Evolutionary conservation across 2,888 invertebrate genomes (phyloP).

Genomic region (Phytoseiulus persimilis): DNA sequence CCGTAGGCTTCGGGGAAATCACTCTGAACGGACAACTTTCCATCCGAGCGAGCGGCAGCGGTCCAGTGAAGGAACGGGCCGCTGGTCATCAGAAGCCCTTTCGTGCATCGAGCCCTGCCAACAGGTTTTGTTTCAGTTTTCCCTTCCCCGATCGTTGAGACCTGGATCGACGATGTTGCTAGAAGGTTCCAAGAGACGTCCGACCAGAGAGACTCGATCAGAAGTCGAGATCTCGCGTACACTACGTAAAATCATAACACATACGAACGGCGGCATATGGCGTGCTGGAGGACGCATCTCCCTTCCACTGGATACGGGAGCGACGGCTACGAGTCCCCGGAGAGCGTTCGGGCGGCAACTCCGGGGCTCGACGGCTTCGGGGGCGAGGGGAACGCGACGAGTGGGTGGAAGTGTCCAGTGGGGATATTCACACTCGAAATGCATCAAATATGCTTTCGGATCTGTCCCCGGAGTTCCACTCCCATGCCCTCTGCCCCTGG

Average conservation of each 20-base stretch:
- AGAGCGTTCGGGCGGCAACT: not conserved
- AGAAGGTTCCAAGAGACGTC: not conserved
- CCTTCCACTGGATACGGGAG: slow-evolving; percentile 24
- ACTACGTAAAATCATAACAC: not conserved
- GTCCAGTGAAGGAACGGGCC: not conserved
- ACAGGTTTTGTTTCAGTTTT: not conserved
- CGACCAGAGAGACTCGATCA: too few species aligned
- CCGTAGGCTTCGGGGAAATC: slow-evolving; percentile 34
- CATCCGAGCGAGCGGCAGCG: not conserved
- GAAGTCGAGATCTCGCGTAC: not conserved
- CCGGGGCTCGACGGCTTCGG: too few species aligned
- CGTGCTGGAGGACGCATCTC: not conserved
- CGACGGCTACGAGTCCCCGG: slow-evolving; percentile 36
- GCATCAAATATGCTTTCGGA: slow-evolving; percentile 22
- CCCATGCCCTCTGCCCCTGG: not conserved
- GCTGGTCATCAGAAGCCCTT: not conserved
- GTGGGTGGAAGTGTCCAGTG: not conserved
- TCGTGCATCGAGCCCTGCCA: not conserved
- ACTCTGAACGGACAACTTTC: slow-evolving; percentile 30
- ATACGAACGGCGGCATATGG: not conserved
- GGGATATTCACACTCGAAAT: slow-evolving; percentile 26
- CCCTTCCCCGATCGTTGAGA: not conserved
- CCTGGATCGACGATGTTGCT: not conserved
- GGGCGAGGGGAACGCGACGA: not conserved
- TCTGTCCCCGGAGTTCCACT: not conserved